Evolutionary conservation across 2,797 vertebrate species (phyloP).

Genomic region (Girardinus metallicus): DNA sequence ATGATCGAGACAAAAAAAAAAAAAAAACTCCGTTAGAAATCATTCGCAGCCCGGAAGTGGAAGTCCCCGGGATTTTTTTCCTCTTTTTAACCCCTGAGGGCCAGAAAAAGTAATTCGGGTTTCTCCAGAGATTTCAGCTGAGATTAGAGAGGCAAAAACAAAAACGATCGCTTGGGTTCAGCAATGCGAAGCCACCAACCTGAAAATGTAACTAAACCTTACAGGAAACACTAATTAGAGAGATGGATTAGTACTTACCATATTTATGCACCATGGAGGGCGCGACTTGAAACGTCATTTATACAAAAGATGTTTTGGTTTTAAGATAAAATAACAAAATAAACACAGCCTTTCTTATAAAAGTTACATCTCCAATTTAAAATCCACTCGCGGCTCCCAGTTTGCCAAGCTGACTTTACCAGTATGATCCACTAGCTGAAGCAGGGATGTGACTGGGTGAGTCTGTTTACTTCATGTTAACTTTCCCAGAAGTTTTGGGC

Average conservation of each 20-base stretch:
- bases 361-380: slow-evolving; percentile 23
- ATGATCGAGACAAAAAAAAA: slow-evolving; percentile 8
- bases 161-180: slow-evolving; percentile 7
- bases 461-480: slow-evolving; percentile 51
- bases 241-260: slow-evolving; percentile 74
- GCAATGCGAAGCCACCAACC: slow-evolving; percentile 1
- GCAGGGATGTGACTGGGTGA: slow-evolving; percentile 29
- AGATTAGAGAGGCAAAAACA: slow-evolving; percentile 6
- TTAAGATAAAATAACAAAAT: slow-evolving; percentile 2
- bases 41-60: slow-evolving; percentile 29
- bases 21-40: slow-evolving; percentile 8
- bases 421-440: slow-evolving; percentile 32
- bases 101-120: neutral
- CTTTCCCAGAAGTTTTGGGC: slow-evolving; percentile 66
- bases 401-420: slow-evolving; percentile 23
- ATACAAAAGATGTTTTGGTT: neutral
- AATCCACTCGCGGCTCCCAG: slow-evolving; percentile 43
- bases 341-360: slow-evolving; percentile 3
- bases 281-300: slow-evolving; percentile 39
- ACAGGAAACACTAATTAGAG: neutral
- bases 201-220: slow-evolving; percentile 4
- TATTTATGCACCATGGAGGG: slow-evolving; percentile 82
- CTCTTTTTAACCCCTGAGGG: slow-evolving; percentile 5
- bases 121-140: slow-evolving; percentile 18
- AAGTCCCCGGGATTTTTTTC: slow-evolving; percentile 5